Evolutionary conservation across 2,113 vertebrate species (phyloP).

Genomic region (Nipponia nippon): DNA sequence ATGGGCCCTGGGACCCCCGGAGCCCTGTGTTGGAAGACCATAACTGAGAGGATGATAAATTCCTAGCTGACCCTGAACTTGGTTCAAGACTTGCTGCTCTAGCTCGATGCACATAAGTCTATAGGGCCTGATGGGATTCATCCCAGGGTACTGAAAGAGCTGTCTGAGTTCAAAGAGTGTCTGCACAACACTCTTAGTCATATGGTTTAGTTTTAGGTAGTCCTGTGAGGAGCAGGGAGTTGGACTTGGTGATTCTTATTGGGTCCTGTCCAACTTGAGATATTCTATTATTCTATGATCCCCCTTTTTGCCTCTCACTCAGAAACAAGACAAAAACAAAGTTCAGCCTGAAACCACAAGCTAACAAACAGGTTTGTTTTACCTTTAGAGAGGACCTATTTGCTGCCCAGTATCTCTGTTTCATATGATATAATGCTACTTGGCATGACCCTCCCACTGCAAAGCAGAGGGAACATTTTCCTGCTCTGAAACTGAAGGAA

Average conservation of each 20-base stretch:
- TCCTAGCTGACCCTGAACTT: background rate
- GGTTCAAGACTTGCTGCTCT: background rate
- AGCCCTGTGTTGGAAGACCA: background rate
- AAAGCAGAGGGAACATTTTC: background rate
- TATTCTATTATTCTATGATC: background rate
- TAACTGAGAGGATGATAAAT: background rate
- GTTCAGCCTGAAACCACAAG: background rate
- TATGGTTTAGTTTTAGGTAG: too few relatives aligned
- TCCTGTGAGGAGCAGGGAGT: too few relatives aligned
- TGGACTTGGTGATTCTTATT: too few relatives aligned
- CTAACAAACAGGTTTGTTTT: background rate
- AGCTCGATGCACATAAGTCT: background rate
- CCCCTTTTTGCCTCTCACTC: background rate
- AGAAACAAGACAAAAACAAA: background rate
- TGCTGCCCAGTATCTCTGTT: too few relatives aligned
- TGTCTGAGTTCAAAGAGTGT: too few relatives aligned
- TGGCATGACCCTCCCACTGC: background rate
- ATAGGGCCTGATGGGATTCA: background rate
- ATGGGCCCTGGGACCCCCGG: background rate
- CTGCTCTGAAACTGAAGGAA: background rate
- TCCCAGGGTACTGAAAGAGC: too few relatives aligned
- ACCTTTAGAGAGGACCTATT: background rate
- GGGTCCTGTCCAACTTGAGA: too few relatives aligned
- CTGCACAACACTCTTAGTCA: too few relatives aligned
- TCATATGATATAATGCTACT: too few relatives aligned